Percentiles rank a stretch among this genome's conserved stretches.
phyloP scores from a whole-genome alignment of 2,888 invertebrate species.

The Argyresthia goedartella region DNA sequence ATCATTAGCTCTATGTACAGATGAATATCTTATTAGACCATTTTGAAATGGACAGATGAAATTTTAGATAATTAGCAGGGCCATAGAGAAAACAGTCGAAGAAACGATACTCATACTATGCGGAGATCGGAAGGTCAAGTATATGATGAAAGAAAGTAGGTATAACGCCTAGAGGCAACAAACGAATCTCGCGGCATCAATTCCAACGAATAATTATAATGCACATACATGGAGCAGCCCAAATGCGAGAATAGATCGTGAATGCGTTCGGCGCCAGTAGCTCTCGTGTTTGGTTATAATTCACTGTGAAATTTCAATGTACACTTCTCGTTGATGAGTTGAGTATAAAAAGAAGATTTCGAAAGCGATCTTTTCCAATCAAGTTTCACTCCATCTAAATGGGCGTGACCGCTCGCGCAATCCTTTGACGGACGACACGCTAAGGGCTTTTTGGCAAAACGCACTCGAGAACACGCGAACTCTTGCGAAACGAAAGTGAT shows the following conservation, averaged over 20 bases:
- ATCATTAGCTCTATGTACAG: slow-evolving; percentile 20
- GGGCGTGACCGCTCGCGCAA: neutral
- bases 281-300: neutral
- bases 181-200: neutral
- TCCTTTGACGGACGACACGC: slow-evolving; percentile 1
- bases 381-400: neutral
- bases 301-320: neutral
- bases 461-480: neutral
- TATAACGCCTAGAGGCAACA: neutral
- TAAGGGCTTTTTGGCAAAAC: slow-evolving; percentile 2
- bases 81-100: neutral
- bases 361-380: neutral
- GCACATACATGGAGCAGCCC: neutral
- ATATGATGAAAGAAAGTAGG: neutral
- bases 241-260: neutral
- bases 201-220: neutral
- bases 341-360: neutral
- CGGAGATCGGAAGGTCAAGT: neutral
- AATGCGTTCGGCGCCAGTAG: neutral
- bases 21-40: neutral
- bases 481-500: neutral
- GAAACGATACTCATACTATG: neutral
- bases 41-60: neutral
- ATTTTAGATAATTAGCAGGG: neutral
- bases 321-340: too few species aligned